Evolutionary conservation across 2,888 invertebrate genomes (phyloP).

Genomic region (Nephrocerus scutellatus): DNA sequence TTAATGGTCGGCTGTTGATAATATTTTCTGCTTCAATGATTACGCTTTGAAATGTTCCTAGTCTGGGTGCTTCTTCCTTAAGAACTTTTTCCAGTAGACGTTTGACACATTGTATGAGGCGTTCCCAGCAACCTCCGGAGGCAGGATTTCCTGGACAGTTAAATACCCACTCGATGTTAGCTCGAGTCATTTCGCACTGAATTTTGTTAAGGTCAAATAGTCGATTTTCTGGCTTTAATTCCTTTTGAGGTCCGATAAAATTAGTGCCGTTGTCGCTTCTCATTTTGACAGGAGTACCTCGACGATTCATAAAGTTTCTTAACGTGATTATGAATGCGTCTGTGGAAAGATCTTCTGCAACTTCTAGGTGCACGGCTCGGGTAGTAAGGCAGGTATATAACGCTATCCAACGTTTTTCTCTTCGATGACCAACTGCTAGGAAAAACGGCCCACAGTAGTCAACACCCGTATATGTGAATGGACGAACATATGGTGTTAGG

Average conservation of each 20-base stretch:
- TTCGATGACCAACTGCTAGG: conserved; percentile 14
- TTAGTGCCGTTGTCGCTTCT: conserved; percentile 18
- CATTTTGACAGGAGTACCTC: conserved; percentile 12
- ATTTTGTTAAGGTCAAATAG: conserved; percentile 9
- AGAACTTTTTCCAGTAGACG: conserved; percentile 1
- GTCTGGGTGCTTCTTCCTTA: conserved; percentile 6
- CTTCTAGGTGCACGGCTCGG: conserved; percentile 14
- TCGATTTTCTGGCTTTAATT: conserved; percentile 3
- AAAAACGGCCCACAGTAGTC: conserved; percentile 18
- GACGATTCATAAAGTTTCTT: conserved; percentile 16
- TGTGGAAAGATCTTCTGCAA: conserved; percentile 15
- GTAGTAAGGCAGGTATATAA: conserved; percentile 18
- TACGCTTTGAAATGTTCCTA: conserved; percentile 12
- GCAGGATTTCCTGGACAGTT: conserved; percentile 13
- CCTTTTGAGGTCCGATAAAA: conserved; percentile 15
- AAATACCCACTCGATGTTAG: conserved; percentile 11
- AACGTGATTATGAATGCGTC: conserved; percentile 15
- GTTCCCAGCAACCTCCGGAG: conserved; percentile 21
- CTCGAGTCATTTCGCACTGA: neutral
- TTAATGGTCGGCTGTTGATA: conserved; percentile 11
- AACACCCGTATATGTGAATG: conserved; percentile 19
- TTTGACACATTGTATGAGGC: conserved; percentile 4
- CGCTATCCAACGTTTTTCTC: conserved; percentile 15
- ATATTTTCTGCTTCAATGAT: conserved; percentile 12
- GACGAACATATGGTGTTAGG: conserved; percentile 14